These are phyloP conservation scores for Oreochromis mossambicus DNA, from an alignment of 2,797 vertebrate species.

Conservation along the genomic window DNA sequence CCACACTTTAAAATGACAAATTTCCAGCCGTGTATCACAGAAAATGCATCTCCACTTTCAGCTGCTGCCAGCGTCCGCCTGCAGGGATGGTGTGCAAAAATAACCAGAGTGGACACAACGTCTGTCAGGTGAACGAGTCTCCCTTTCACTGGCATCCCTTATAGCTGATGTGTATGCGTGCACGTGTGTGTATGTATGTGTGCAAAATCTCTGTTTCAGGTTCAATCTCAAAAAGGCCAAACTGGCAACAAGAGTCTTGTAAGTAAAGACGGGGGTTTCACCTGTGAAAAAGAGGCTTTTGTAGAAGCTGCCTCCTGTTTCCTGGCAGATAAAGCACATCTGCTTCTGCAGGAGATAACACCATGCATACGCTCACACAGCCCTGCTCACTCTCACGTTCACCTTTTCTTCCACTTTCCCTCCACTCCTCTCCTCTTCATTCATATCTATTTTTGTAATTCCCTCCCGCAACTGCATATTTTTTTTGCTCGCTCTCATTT, in stretches of 20 bases:
- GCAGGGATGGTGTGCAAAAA: not conserved
- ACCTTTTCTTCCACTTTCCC: constrained; percentile 38
- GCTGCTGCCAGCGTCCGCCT: not conserved
- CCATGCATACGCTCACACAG: constrained; percentile 22
- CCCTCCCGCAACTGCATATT: constrained; percentile 16
- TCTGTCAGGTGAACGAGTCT: not conserved
- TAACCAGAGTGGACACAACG: not conserved
- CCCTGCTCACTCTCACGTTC: not conserved
- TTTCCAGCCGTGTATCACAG: constrained; percentile 35
- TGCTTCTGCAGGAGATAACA: constrained; percentile 49
- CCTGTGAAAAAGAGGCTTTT: constrained; percentile 42
- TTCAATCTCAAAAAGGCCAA: constrained; percentile 53
- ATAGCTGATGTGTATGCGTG: not conserved
- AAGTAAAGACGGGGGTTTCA: constrained; percentile 50
- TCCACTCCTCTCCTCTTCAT: constrained; percentile 13
- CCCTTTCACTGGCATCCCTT: not conserved
- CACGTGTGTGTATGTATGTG: not conserved
- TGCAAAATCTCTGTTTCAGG: constrained; percentile 52
- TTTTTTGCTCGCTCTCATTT: not conserved
- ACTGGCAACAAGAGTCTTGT: constrained; percentile 51
- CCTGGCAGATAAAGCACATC: constrained; percentile 65
- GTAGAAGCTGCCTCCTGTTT: constrained; percentile 51
- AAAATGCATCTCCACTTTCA: constrained; percentile 12
- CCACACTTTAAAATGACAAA: constrained; percentile 69
- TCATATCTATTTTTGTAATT: constrained; percentile 58